Evolutionary conservation across 2,797 vertebrate species (phyloP).

Genomic region (Percopsis omiscomaycus): DNA sequence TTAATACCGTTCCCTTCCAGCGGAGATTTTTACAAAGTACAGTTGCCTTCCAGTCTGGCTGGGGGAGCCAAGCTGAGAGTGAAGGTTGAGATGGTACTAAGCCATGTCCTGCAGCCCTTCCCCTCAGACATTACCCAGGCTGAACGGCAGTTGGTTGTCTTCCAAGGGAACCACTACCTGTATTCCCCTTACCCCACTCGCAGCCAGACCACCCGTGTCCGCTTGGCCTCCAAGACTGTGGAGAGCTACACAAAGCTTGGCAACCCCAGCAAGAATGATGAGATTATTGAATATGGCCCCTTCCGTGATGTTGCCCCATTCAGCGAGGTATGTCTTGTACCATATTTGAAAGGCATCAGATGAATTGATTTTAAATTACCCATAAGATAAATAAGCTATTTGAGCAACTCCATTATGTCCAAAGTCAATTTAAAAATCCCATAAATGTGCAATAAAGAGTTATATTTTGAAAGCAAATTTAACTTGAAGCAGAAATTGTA

Average conservation of each 20-base stretch:
- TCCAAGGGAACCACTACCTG: constrained; percentile 96
- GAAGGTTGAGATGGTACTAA: constrained; percentile 88
- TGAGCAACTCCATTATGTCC: too few species aligned
- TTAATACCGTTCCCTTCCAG: constrained; percentile 64
- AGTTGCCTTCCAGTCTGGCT: constrained; percentile 82
- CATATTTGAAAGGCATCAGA: background rate
- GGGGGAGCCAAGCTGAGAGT: constrained; percentile 86
- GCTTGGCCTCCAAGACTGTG: constrained; percentile 89
- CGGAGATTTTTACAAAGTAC: constrained; percentile 88
- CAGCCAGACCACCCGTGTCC: constrained; percentile 88
- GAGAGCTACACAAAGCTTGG: constrained; percentile 96
- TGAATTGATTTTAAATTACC: background rate
- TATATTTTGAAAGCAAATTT: background rate
- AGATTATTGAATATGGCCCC: constrained; percentile 92
- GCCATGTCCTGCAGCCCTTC: constrained; percentile 91
- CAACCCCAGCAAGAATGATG: constrained; percentile 89
- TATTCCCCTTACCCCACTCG: constrained; percentile 91
- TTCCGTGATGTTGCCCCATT: constrained; percentile 88
- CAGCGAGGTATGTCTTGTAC: constrained; percentile 81
- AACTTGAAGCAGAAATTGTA: background rate
- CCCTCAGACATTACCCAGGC: constrained; percentile 94
- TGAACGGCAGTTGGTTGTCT: constrained; percentile 95
- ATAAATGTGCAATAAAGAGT: too few species aligned
- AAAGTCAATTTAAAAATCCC: too few species aligned
- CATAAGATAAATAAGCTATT: too few species aligned